Conservation (phyloP, 1,140 invertebrate genomes). For the Ceratosolen fusciceps region DNA sequence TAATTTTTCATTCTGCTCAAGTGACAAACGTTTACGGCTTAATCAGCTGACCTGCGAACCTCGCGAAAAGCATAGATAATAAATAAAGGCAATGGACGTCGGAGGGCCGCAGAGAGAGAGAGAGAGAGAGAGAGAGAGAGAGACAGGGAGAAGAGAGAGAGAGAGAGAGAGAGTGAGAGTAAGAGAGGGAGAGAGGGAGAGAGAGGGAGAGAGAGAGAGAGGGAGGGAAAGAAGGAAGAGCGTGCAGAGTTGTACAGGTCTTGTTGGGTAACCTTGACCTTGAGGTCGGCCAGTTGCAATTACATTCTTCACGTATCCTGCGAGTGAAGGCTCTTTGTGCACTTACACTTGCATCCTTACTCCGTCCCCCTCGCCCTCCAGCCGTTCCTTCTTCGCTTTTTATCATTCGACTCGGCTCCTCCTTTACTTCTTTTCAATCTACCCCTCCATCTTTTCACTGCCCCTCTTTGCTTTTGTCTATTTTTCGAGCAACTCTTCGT, state of each 20-base stretch:
- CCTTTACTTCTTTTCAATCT: conserved; percentile 33
- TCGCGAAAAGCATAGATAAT: not conserved
- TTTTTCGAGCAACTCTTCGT: not conserved
- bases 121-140: conserved; percentile 13
- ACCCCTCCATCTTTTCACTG: conserved; percentile 20
- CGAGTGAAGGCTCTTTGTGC: conserved; percentile 6
- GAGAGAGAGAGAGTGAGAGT: not conserved
- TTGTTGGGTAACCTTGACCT: conserved; percentile 39
- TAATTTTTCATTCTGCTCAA: no score
- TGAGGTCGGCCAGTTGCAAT: conserved; percentile 26
- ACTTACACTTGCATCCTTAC: conserved; percentile 11
- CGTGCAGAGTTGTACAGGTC: conserved; percentile 22
- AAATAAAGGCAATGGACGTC: conserved; percentile 2
- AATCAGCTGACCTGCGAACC: no score
- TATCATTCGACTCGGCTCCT: not conserved
- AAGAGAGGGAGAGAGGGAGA: not conserved
- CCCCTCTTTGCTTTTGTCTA: not conserved
- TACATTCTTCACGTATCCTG: conserved; percentile 31
- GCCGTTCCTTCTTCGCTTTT: not conserved
- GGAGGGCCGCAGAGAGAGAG: not conserved
- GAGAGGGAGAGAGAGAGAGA: not conserved
- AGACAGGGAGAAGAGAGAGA: no score
- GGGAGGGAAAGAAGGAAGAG: not conserved
- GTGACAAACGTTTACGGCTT: no score
- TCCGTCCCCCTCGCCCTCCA: conserved; percentile 1